These are phyloP conservation scores for Watersipora subatra DNA, from an alignment of 1,140 invertebrate genomes.

Conservation along the genomic window DNA sequence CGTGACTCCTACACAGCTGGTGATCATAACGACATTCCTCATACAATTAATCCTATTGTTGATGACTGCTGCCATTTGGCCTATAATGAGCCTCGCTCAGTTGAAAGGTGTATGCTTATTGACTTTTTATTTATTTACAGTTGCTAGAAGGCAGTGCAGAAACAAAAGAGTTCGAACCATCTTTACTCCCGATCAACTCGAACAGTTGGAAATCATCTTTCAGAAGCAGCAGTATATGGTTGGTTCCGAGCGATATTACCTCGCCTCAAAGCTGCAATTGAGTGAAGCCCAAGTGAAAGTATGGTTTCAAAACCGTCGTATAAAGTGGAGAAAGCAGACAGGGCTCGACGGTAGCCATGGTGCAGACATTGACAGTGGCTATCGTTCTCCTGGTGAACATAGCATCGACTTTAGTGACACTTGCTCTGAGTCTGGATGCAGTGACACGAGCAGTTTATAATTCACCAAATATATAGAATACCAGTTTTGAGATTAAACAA, in stretches of 20 bases:
- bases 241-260: slow-evolving; percentile 62
- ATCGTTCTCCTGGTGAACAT: not conserved
- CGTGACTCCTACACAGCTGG: too few relatives aligned
- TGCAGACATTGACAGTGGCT: not conserved
- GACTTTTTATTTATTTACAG: not conserved
- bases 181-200: slow-evolving; percentile 86
- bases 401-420: not conserved
- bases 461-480: too few relatives aligned
- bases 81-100: too few relatives aligned
- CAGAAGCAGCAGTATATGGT: slow-evolving; percentile 93
- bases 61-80: too few relatives aligned
- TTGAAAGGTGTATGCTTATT: too few relatives aligned
- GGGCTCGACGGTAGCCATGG: not conserved
- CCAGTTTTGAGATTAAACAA: too few relatives aligned
- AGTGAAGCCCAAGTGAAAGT: slow-evolving; percentile 67
- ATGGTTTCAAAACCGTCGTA: slow-evolving; percentile 90
- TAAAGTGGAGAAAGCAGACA: slow-evolving; percentile 84
- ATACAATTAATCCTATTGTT: not conserved
- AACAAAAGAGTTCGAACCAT: slow-evolving; percentile 82
- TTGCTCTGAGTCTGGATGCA: not conserved
- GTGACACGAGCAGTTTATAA: not conserved
- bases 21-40: not conserved
- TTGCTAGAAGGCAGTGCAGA: slow-evolving; percentile 26
- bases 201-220: slow-evolving; percentile 80
- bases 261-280: slow-evolving; percentile 31